Evolutionary conservation across 2,888 invertebrate genomes (phyloP), one percentile per base, ranked within the genome.

Genomic region (Koerneria pararmatus): DNA sequence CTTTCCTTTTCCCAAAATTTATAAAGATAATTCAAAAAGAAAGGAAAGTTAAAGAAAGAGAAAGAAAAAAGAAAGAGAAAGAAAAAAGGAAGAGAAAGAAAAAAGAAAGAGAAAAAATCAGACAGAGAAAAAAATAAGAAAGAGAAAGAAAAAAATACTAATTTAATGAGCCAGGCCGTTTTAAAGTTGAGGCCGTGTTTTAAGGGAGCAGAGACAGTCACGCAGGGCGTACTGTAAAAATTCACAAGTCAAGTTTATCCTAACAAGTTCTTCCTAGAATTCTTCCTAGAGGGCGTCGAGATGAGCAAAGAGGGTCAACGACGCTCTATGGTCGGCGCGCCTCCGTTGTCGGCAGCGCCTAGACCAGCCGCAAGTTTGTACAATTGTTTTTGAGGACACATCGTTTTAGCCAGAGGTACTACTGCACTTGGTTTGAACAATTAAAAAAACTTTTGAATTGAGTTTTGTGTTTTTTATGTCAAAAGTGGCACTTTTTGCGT

Each of bases 261-360:
- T n/a, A n/a, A n/a, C n/a, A n/a, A n/a, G n/a, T n/a, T n/a, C n/a
- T 41, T 41, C 46, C 46, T 11, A 11, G 46, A 41, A 41, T 15
- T 41, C n/a, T 41, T 41, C 46, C 46, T n/a, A 41, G 46, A 41
- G n/a, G n/a, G 46, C 11, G n/a, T 41, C 11, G 46, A n/a, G 11
- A n/a, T 15, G 11, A 11, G 46, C 8, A 57, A 57, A 8, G 57
- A 29, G 5, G 41, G 37, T 22, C 63, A 53, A 31, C 63, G 63
- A 5, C 34, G 63, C 1, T 63, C 63, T 6, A 63, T 63, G 63
- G 63, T 63, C 3, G 63, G 63, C 1, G 63, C 54, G 0, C 63
- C 63, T 11, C 63, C 63, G 4, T 63, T 54, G 22, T 37, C 41
- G n/a, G 41, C 32, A 19, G 19, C 34, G 3, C 2, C 22, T 37